Base-by-base conservation (phyloP, 2,888 invertebrate species). In the Prostheceraeus crozeri region DNA sequence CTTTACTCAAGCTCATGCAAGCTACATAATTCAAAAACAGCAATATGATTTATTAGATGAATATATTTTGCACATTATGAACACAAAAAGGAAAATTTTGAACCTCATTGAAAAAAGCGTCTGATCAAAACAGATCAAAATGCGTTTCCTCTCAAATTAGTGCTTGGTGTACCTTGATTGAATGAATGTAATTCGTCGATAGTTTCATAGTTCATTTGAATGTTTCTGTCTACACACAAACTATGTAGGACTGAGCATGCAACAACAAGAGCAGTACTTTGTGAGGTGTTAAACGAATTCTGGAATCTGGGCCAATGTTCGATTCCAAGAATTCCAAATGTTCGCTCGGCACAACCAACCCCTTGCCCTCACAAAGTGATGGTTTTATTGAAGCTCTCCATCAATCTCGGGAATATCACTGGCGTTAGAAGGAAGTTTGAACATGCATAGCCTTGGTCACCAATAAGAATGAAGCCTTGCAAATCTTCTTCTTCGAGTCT, bases 401-500 rank as follows among this genome's bases (percentile, higher is more conserved):
- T n/a, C n/a, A n/a, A n/a, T n/a, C n/a, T n/a, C n/a, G 45, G 45
- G 21, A 10, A 40, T 40, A 14, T 40, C 6, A 40, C 14, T 40
- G 45, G 45, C 6, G 8, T 40, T 40, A 40, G 8, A 10, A 40
- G 14, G n/a, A 14, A 19, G 14, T 14, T 6, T 6, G 45, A 40
- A 40, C 45, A 40, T 6, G 45, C 45, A 19, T 40, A 40, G 6
- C 45, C 45, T 19, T 40, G 45, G 14, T 40, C 45, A 40, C 45
- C 45, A 40, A 40, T 40, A 6, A 40, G 6, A 19, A 40, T 6
- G 6, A 6, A 40, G 6, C 45, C 45, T n/a, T n/a, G 8, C 6
- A 40, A 19, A 40, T 40, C 45, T 6, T 19, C 45, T 6, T 14
- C 19, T 40, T 40, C 45, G n/a, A 40, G 14, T 10, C 45, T 8